Evolutionary conservation across 2,797 vertebrate species (phyloP).

Genomic region (Eupleurogrammus muticus): DNA sequence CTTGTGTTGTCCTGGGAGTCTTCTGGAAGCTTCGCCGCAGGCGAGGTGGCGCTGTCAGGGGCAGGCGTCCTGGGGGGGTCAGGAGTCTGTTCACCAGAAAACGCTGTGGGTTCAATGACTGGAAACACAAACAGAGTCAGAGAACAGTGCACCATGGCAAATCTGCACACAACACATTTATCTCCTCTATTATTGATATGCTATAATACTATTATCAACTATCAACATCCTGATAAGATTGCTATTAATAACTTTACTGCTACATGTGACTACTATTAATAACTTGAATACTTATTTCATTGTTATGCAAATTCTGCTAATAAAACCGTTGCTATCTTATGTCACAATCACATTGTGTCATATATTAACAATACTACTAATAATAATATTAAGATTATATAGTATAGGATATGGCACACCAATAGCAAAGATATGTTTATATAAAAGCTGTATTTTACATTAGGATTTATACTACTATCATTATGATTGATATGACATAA

Average conservation of each 20-base stretch:
- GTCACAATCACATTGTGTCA: no score
- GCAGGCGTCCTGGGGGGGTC: background rate
- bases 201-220: background rate
- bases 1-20: background rate
- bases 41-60: background rate
- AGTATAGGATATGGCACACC: no score
- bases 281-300: no score
- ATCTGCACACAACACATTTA: background rate
- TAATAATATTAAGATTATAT: no score
- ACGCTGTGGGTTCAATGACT: conserved; percentile 22
- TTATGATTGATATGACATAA: no score
- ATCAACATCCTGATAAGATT: background rate
- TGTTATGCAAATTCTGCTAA: no score
- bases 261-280: no score
- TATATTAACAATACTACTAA: no score
- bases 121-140: conserved; percentile 33
- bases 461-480: no score
- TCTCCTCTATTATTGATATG: background rate
- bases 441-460: no score
- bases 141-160: conserved; percentile 8
- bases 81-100: conserved; percentile 4
- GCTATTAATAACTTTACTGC: background rate
- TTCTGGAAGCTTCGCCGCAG: background rate
- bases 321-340: no score
- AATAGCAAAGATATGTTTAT: no score